A percentile compares a stretch with the other conserved stretches of the same genome.
Conservation (phyloP, 1,140 invertebrate genomes). For the Sinonovacula constricta region DNA sequence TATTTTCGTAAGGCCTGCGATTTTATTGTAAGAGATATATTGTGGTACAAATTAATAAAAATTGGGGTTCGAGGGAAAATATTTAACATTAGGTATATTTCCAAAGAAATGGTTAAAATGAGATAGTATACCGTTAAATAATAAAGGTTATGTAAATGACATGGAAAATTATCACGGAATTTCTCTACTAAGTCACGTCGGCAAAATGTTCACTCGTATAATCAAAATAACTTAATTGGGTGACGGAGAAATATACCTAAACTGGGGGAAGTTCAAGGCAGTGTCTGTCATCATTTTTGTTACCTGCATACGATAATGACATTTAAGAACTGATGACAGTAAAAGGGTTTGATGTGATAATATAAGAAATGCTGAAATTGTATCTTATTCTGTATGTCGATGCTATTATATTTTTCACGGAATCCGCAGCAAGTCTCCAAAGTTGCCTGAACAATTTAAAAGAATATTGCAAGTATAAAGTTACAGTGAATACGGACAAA, state of each 20-base stretch:
- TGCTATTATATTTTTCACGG: conserved; percentile 10
- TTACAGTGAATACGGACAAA: background rate
- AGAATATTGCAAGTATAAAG: background rate
- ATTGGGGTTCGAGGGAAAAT: conserved; percentile 6
- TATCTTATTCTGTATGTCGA: conserved; percentile 10
- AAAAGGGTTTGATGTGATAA: background rate
- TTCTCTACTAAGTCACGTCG: conserved; percentile 2
- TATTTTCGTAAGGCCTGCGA: conserved; percentile 12
- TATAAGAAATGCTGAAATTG: background rate
- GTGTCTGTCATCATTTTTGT: conserved; percentile 20
- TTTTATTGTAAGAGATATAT: background rate
- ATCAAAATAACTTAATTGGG: background rate
- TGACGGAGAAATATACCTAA: too few species aligned
- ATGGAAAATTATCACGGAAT: conserved; percentile 11
- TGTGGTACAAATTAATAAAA: conserved; percentile 17
- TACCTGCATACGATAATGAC: background rate
- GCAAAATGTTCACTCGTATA: background rate
- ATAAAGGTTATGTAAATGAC: too few species aligned
- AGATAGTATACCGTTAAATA: too few species aligned
- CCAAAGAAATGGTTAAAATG: too few species aligned
- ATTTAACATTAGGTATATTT: too few species aligned
- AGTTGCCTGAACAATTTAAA: background rate
- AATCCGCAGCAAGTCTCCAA: conserved; percentile 2
- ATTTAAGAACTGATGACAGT: background rate
- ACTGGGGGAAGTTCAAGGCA: conserved; percentile 15